Percentiles rank a stretch among this genome's conserved stretches.
phyloP scores from a whole-genome alignment of 2,113 vertebrate genomes.

The Trachemys scripta region DNA sequence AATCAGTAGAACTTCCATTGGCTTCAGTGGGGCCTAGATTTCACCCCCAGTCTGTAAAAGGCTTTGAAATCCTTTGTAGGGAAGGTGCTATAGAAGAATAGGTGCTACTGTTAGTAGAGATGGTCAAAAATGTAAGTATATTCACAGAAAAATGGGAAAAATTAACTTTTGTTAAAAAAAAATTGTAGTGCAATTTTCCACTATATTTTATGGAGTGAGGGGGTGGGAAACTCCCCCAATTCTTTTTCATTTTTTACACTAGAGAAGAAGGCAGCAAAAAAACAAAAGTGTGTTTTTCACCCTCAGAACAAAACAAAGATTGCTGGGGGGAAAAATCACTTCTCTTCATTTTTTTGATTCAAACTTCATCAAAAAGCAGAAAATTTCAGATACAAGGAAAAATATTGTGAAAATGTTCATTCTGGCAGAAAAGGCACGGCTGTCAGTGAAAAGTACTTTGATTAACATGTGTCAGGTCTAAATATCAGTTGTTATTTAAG shows the following conservation, averaged over 20 bases:
- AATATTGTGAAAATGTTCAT: background rate
- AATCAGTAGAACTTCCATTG: background rate
- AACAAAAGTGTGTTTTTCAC: background rate
- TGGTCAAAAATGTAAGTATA: background rate
- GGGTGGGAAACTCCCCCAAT: background rate
- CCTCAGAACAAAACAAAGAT: background rate
- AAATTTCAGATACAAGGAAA: constrained; percentile 20
- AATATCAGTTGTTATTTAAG: constrained; percentile 30
- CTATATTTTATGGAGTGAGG: background rate
- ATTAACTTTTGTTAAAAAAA: constrained; percentile 12
- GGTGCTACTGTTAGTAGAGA: background rate
- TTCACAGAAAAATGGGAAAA: background rate
- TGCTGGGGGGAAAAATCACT: background rate
- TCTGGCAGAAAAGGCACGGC: constrained; percentile 10
- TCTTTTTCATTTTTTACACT: background rate
- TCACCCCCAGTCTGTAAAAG: background rate
- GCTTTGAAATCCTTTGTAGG: background rate
- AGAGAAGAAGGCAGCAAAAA: background rate
- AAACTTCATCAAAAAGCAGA: background rate
- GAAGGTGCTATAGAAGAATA: background rate
- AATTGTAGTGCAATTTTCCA: background rate
- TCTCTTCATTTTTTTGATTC: background rate
- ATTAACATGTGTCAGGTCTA: background rate
- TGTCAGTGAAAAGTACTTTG: background rate
- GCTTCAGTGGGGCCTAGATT: background rate